Percentiles rank a stretch among this genome's conserved stretches.
phyloP scores from a whole-genome alignment of 2,888 invertebrate genomes.

The Lacanobia wlatinum region DNA sequence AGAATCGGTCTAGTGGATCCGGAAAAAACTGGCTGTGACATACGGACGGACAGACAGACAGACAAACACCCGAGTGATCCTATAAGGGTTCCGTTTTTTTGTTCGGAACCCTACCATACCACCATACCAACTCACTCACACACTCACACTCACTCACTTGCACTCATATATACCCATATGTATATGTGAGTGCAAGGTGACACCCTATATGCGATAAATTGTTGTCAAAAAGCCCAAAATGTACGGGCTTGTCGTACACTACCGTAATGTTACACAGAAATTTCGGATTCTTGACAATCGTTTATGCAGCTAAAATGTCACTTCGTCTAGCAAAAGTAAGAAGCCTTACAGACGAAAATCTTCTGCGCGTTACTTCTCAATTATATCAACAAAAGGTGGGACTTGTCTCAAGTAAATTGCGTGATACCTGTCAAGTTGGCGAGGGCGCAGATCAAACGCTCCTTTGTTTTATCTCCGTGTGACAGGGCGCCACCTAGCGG shows the following conservation, averaged over 20 bases:
- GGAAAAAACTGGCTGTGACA: too few species aligned
- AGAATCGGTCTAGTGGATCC: too few species aligned
- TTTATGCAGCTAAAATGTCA: neutral
- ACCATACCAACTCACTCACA: too few species aligned
- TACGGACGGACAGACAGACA: too few species aligned
- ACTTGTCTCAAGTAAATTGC: conserved; percentile 85
- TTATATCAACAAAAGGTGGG: conserved; percentile 77
- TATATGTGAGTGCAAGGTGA: neutral
- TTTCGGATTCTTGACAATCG: neutral
- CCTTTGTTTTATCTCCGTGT: conserved; percentile 83
- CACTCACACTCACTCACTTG: too few species aligned
- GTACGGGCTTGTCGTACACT: neutral
- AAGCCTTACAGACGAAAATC: conserved; percentile 65
- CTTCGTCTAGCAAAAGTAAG: conserved; percentile 47
- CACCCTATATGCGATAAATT: neutral
- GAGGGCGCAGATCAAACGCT: conserved; percentile 83
- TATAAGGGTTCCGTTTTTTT: too few species aligned
- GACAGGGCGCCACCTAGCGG: conserved; percentile 59
- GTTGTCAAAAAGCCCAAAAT: neutral
- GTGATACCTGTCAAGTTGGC: conserved; percentile 72
- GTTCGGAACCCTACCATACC: too few species aligned
- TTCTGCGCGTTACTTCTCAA: conserved; percentile 69
- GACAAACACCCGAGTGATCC: too few species aligned
- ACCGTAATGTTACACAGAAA: neutral
- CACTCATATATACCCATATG: too few species aligned